Evolutionary conservation across 2,888 invertebrate genomes (phyloP).

Genomic region (Drosophila infuscata): DNA sequence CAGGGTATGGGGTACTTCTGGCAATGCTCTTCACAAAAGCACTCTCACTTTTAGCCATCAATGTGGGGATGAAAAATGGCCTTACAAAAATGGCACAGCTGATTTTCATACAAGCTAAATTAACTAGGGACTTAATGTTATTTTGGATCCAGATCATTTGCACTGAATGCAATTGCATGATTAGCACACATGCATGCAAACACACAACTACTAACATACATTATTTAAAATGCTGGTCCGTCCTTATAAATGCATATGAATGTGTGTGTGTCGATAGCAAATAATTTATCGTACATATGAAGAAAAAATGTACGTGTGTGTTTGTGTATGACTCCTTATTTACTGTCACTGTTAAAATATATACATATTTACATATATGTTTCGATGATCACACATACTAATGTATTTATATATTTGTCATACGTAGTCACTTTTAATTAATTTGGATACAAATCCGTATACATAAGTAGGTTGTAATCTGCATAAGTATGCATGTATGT

Average conservation of each 20-base stretch:
- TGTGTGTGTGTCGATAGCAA: background rate
- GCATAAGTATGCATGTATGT: background rate
- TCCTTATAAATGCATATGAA: background rate
- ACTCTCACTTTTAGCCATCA: conserved; percentile 1
- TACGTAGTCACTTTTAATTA: conserved; percentile 14
- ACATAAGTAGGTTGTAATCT: conserved; percentile 13
- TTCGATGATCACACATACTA: background rate
- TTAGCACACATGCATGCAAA: background rate
- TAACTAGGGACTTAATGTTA: background rate
- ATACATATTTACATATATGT: background rate
- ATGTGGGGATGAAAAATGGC: background rate
- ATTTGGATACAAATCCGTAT: conserved; percentile 1
- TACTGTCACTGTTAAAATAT: background rate
- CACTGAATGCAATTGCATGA: conserved; percentile 5
- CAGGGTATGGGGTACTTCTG: conserved; percentile 1
- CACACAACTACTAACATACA: background rate
- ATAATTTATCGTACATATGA: conserved; percentile 1
- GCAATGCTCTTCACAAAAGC: background rate
- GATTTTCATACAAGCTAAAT: background rate
- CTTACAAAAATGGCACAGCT: background rate
- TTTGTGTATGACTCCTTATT: conserved; percentile 9
- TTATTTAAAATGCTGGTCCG: background rate
- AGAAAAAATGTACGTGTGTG: background rate
- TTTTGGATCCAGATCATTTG: conserved; percentile 10
- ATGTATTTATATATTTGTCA: conserved; percentile 2